Conservation (phyloP, 2,888 invertebrate species). For the Lordiphosa andalusiaca region DNA sequence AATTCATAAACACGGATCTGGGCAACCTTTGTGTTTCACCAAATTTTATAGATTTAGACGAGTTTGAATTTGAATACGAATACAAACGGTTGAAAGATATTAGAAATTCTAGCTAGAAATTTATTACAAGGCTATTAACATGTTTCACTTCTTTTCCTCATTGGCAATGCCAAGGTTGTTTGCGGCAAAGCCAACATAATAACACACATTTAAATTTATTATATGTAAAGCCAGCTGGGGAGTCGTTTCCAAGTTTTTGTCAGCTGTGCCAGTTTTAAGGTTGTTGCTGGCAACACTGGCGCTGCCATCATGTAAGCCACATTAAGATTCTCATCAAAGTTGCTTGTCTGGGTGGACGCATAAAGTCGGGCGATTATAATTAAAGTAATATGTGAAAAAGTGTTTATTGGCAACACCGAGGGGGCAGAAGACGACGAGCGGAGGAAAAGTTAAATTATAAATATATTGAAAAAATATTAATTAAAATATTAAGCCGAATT, state of each 20-base stretch:
- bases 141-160: constrained; percentile 67
- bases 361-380: background rate
- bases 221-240: constrained; percentile 36
- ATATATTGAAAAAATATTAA: too few relatives aligned
- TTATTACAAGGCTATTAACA: constrained; percentile 72
- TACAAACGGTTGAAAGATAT: constrained; percentile 58
- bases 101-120: constrained; percentile 72
- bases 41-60: constrained; percentile 72
- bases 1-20: constrained; percentile 72
- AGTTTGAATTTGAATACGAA: constrained; percentile 73
- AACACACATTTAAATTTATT: constrained; percentile 70
- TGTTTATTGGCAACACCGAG: background rate
- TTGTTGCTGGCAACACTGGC: background rate
- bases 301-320: constrained; percentile 8
- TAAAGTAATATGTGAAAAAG: constrained; percentile 13
- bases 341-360: background rate
- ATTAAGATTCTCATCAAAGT: constrained; percentile 4
- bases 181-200: constrained; percentile 52
- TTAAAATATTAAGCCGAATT: too few relatives aligned
- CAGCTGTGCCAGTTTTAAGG: constrained; percentile 39
- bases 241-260: constrained; percentile 27
- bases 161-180: constrained; percentile 63
- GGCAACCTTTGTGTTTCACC: constrained; percentile 64
- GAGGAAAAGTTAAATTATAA: too few relatives aligned
- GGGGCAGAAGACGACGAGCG: too few relatives aligned